Conservation (phyloP, 2,113 vertebrate species). For the Charadrius vociferus region DNA sequence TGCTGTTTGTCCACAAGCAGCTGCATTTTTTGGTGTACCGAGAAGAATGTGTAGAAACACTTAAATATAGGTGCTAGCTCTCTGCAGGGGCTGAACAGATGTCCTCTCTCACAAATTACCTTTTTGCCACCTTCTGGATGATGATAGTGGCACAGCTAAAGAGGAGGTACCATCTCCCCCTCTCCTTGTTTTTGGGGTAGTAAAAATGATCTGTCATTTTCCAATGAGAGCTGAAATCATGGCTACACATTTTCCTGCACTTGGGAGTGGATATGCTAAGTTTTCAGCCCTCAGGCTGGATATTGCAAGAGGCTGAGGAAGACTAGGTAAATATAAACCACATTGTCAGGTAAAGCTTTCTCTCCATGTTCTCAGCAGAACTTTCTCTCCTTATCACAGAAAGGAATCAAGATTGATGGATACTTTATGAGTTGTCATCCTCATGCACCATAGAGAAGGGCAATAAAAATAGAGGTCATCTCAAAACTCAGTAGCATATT, state of each 20-base stretch:
- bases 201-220: background rate
- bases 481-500: background rate
- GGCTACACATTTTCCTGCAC: background rate
- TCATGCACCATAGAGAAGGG: background rate
- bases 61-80: background rate
- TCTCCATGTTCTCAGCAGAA: background rate
- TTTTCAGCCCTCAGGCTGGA: background rate
- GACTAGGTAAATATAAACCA: background rate
- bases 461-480: background rate
- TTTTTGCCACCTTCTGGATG: background rate
- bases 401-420: background rate
- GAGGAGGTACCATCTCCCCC: fast-evolving
- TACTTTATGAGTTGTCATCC: background rate
- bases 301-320: background rate
- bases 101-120: fast-evolving
- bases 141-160: background rate
- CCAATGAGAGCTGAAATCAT: background rate
- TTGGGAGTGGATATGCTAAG: background rate
- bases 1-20: background rate
- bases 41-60: background rate
- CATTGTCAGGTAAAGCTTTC: background rate
- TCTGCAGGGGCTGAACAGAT: background rate
- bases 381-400: background rate
- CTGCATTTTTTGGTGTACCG: background rate
- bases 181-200: background rate